phyloP scores from a whole-genome alignment of 2,797 vertebrate genomes.

The Sebastolobus altivelis region DNA sequence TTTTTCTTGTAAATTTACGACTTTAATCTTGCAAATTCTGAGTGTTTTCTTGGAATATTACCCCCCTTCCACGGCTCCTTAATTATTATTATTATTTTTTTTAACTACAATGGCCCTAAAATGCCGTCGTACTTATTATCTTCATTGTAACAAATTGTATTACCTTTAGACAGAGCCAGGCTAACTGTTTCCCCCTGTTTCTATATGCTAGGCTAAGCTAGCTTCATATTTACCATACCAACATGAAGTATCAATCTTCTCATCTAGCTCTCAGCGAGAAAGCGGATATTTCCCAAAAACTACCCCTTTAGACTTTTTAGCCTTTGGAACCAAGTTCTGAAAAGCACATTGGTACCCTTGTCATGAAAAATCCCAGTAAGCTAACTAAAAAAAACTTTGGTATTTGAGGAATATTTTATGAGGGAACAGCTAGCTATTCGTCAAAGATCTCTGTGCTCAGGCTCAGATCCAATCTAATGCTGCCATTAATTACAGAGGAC shows the following conservation, averaged over 20 bases:
- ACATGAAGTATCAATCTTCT: slow-evolving; percentile 19
- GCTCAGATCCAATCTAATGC: slow-evolving; percentile 64
- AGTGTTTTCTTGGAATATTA: too few relatives aligned
- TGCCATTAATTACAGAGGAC: slow-evolving; percentile 75
- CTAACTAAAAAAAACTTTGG: too few relatives aligned
- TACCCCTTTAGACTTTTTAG: slow-evolving; percentile 18
- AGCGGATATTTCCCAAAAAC: slow-evolving; percentile 1
- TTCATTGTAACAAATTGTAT: neutral
- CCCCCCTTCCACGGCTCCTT: rapidly evolving
- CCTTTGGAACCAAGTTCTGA: neutral
- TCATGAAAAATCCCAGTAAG: slow-evolving; percentile 23
- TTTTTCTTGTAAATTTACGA: too few relatives aligned
- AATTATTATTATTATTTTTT: too few relatives aligned
- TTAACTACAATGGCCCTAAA: too few relatives aligned
- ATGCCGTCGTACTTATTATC: neutral
- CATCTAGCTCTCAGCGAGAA: slow-evolving; percentile 14
- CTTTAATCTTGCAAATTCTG: too few relatives aligned
- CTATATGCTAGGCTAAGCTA: slow-evolving; percentile 3
- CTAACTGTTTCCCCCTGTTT: neutral
- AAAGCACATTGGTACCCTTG: slow-evolving; percentile 8
- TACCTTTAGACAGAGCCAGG: neutral
- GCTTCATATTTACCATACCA: neutral
- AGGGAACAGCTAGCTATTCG: slow-evolving; percentile 37
- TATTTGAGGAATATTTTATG: slow-evolving; percentile 27
- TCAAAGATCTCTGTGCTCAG: slow-evolving; percentile 58